These are phyloP conservation scores for Trigoniulus corallinus DNA, from an alignment of 1,140 invertebrate species.

Conservation along the genomic window DNA sequence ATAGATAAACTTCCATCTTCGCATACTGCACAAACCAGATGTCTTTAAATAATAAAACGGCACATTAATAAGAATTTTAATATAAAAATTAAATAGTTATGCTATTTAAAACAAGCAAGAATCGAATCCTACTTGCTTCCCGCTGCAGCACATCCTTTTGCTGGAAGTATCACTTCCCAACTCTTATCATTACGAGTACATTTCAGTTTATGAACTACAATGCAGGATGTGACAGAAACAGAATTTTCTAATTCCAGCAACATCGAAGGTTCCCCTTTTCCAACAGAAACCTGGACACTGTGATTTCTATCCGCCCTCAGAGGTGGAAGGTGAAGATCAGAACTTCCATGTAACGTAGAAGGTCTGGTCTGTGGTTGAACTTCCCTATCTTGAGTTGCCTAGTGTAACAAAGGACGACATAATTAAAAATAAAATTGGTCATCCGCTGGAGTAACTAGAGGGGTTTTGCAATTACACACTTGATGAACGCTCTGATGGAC, in stretches of 20 bases:
- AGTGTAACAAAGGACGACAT: neutral
- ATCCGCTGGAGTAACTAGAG: too few species aligned
- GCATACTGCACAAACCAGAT: conserved; percentile 40
- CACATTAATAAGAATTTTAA: conserved; percentile 4
- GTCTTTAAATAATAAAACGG: conserved; percentile 16
- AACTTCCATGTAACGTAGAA: neutral
- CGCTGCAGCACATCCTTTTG: conserved; percentile 16
- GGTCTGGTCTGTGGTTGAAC: conserved; percentile 3
- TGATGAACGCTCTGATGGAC: neutral
- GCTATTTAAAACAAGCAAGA: conserved; percentile 4
- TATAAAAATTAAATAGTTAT: too few species aligned
- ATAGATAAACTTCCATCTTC: conserved; percentile 41
- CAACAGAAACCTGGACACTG: conserved; percentile 9
- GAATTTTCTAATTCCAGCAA: conserved; percentile 23
- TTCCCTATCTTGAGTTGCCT: conserved; percentile 6
- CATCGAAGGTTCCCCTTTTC: neutral
- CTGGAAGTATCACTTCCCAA: conserved; percentile 22
- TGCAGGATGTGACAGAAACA: conserved; percentile 13
- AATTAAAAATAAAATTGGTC: neutral
- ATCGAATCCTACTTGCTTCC: conserved; percentile 18
- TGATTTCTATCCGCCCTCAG: conserved; percentile 16
- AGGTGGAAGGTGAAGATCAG: conserved; percentile 13
- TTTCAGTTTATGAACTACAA: conserved; percentile 19
- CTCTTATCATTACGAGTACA: conserved; percentile 14
- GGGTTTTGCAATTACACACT: too few species aligned